phyloP scores from a whole-genome alignment of 2,113 vertebrate species.

The Morone saxatilis region DNA sequence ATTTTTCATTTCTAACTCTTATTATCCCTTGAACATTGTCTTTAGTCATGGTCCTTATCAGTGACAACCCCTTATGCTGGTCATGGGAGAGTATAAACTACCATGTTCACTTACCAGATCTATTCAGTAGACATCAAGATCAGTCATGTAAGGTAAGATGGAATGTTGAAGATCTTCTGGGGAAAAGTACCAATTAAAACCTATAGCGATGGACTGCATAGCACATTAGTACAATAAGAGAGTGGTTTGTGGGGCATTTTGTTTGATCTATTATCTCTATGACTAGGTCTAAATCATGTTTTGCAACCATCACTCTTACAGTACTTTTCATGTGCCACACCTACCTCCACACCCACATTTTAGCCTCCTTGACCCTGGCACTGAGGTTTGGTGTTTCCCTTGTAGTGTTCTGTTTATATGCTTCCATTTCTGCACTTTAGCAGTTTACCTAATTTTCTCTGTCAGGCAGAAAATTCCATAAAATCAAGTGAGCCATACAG shows the following conservation, averaged over 20 bases:
- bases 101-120: not conserved
- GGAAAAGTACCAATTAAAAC: not conserved
- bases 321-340: not conserved
- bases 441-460: not conserved
- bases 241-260: not conserved
- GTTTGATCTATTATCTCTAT: not conserved
- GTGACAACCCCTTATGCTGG: not conserved
- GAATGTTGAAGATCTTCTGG: not conserved
- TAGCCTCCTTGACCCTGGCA: not conserved
- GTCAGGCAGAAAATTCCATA: not conserved
- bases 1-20: not conserved
- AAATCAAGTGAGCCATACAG: not conserved
- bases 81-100: not conserved
- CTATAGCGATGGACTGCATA: not conserved
- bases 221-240: too few species aligned
- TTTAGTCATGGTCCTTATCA: not conserved
- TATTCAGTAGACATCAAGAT: not conserved
- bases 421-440: not conserved
- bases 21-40: not conserved
- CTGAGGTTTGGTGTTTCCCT: not conserved
- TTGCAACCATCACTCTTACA: not conserved
- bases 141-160: too few species aligned
- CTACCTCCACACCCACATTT: not conserved
- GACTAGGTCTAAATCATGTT: not conserved
- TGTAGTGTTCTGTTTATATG: not conserved